Percentiles rank a stretch among this genome's conserved stretches.
Evolutionary conservation across 2,888 invertebrate species (phyloP).

Genomic region (Amphiduros pacificus): DNA sequence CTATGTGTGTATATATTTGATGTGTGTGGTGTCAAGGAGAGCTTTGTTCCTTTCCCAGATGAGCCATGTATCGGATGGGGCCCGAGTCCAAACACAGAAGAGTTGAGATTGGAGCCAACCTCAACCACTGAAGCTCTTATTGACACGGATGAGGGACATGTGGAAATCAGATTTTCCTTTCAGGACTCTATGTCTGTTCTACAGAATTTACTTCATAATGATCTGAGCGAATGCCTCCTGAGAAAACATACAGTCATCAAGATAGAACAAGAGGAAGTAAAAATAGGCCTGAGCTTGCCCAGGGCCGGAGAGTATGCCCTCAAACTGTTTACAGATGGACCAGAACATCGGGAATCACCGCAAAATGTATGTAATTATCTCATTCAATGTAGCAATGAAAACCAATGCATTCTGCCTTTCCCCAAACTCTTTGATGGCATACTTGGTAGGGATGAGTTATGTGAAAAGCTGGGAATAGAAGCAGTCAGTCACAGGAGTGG

Average conservation of each 20-base stretch:
- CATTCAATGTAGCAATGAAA: slow-evolving; percentile 39
- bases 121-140: slow-evolving; percentile 48
- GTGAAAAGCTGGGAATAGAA: slow-evolving; percentile 40
- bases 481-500: slow-evolving; percentile 40
- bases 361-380: slow-evolving; percentile 55
- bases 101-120: slow-evolving; percentile 44
- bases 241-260: slow-evolving; percentile 45
- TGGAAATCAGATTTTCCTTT: slow-evolving; percentile 46
- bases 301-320: slow-evolving; percentile 50
- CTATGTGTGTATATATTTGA: no score
- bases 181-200: slow-evolving; percentile 41
- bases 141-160: slow-evolving; percentile 45
- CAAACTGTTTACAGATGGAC: slow-evolving; percentile 49
- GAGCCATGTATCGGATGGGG: slow-evolving; percentile 55
- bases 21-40: no score
- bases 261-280: slow-evolving; percentile 42
- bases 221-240: slow-evolving; percentile 36
- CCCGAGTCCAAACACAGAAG: slow-evolving; percentile 42
- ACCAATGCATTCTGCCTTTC: no score
- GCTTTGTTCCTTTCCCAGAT: slow-evolving; percentile 53
- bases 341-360: slow-evolving; percentile 42
- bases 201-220: slow-evolving; percentile 45
- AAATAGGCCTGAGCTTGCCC: slow-evolving; percentile 49
- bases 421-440: slow-evolving; percentile 44
- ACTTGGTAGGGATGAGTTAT: slow-evolving; percentile 37